Base-by-base conservation (phyloP, 2,888 invertebrate species). In the Sminthurinus aureus region DNA sequence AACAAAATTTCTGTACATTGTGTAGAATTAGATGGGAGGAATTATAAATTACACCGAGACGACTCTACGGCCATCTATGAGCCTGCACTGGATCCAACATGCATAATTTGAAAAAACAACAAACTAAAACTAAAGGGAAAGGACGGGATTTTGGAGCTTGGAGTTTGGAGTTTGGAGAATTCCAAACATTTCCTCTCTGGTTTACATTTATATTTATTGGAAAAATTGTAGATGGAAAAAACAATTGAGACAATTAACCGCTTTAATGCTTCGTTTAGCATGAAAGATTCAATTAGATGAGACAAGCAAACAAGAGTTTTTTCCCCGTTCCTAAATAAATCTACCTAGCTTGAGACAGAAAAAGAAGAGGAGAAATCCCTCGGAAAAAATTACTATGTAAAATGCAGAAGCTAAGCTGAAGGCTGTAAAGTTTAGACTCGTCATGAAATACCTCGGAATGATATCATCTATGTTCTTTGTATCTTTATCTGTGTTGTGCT, bases 231-330 rank as follows among this genome's bases (percentile, higher is more conserved):
- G 24, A 71, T 12, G 22, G 50, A 52, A 80, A 80, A 80, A 80
- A 80, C 73, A 73, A 73, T 52, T 26, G 80, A 80, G 24, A 73
- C 80, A 73, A 80, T 80, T 80, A 80, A 73, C 80, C 73, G 73
- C 80, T 51, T 73, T 71, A 58, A 80, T 73, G 80, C 80, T 80
- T 80, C 52, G 69, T 80, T 80, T 80, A 76, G 71, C 73, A 51
- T 73, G 73, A 71, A 79, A 51, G 73, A 80, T 80, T 73, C 80
- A 80, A 80, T 80, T 80, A 80, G 71, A 73, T 73, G 52, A 76
- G 22, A 71, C 71, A 11, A 51, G 9, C 18, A 20, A 75, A 75
- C 75, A 75, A 75, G 20, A 50, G 52, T 75, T 75, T 24, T 75
- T 76, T 20, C 58, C 58, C n/a, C 76, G 58, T 69, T 38, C 38